A percentile compares a stretch with the other conserved stretches of the same genome.
phyloP scores from a whole-genome alignment of 2,113 vertebrate genomes.

The Thymallus thymallus region DNA sequence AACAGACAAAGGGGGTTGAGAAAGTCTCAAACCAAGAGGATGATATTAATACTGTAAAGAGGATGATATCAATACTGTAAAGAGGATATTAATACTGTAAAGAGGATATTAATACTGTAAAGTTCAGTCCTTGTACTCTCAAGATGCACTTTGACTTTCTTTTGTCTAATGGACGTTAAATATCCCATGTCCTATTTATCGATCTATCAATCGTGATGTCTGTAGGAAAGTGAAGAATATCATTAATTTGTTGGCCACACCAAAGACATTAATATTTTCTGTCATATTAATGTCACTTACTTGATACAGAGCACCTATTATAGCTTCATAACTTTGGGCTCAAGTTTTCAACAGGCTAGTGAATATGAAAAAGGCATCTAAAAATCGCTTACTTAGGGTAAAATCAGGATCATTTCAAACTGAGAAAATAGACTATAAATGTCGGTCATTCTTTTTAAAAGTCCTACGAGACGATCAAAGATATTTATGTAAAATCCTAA shows the following conservation, averaged over 20 bases:
- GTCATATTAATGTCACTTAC: neutral
- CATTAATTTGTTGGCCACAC: conserved; percentile 10
- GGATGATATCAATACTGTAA: neutral
- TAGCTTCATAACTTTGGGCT: conserved; percentile 30
- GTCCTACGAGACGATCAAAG: conserved; percentile 43
- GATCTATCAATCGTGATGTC: neutral
- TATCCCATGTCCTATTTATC: neutral
- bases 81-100: too few species aligned
- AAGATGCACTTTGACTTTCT: neutral
- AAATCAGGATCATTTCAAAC: neutral
- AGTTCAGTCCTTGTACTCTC: neutral
- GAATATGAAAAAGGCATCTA: neutral
- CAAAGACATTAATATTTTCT: conserved; percentile 17
- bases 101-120: neutral
- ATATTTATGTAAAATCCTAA: conserved; percentile 54
- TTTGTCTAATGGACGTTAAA: neutral
- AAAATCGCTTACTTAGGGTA: too few species aligned
- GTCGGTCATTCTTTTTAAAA: conserved; percentile 41
- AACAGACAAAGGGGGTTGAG: neutral
- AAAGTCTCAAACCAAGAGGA: neutral
- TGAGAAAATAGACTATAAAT: neutral
- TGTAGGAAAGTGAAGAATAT: neutral
- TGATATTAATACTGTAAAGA: neutral
- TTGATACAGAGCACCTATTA: conserved; percentile 12
- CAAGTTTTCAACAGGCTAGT: conserved; percentile 16